Conservation (phyloP, 2,797 vertebrate species). For the Triplophysa yarkandensis region DNA sequence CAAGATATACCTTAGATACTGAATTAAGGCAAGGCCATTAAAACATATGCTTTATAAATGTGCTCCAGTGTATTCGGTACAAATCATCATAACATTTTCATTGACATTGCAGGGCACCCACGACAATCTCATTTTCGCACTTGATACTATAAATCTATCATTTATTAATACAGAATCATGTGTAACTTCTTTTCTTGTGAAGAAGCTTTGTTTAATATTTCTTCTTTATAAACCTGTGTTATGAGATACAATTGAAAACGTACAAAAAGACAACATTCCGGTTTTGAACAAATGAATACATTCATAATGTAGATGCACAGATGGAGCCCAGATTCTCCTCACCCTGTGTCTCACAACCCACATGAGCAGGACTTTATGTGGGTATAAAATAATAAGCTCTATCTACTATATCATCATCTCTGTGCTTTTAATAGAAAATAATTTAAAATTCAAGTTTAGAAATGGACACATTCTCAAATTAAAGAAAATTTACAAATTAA, state of each 20-base stretch:
- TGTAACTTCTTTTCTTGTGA: conserved; percentile 22
- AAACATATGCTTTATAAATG: conserved; percentile 48
- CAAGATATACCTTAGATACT: conserved; percentile 36
- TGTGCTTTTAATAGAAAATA: conserved; percentile 81
- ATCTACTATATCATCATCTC: conserved; percentile 72
- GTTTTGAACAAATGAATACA: conserved; percentile 69
- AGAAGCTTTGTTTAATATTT: conserved; percentile 14
- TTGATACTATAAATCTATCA: conserved; percentile 38
- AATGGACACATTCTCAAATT: conserved; percentile 75
- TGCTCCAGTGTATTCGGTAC: conserved; percentile 58
- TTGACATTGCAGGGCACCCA: conserved; percentile 40
- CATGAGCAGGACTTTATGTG: conserved; percentile 64
- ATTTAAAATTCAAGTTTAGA: conserved; percentile 86
- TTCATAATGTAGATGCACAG: conserved; percentile 72
- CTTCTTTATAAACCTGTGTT: not conserved
- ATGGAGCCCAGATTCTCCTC: conserved; percentile 41
- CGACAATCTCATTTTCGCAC: conserved; percentile 38
- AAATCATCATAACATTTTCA: conserved; percentile 43
- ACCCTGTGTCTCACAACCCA: conserved; percentile 60
- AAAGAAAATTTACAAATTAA: conserved; percentile 64
- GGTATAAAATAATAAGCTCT: conserved; percentile 74
- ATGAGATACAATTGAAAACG: not conserved
- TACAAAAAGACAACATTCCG: conserved; percentile 20
- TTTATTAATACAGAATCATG: conserved; percentile 17
- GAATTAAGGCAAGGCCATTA: conserved; percentile 45